Conservation (phyloP, 2,113 vertebrate species). For the Psettodes erumei region DNA sequence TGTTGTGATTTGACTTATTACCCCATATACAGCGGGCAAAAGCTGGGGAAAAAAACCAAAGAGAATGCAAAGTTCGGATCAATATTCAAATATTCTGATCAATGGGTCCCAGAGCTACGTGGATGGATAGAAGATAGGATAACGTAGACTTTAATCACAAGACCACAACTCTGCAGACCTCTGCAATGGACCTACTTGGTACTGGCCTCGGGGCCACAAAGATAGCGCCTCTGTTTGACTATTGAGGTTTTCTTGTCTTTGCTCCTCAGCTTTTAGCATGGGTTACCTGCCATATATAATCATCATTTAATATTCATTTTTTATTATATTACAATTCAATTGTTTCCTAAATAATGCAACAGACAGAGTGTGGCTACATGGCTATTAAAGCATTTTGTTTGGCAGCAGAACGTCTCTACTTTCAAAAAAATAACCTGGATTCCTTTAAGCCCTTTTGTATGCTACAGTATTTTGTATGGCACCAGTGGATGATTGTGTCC, state of each 20-base stretch:
- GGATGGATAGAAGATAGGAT: neutral
- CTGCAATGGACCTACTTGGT: neutral
- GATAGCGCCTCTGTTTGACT: neutral
- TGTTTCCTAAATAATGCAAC: neutral
- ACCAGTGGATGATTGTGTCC: neutral
- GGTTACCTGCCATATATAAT: neutral
- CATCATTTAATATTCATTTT: neutral
- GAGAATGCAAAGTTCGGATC: neutral
- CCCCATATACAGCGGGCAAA: neutral
- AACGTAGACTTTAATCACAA: neutral
- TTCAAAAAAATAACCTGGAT: neutral
- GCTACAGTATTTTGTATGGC: neutral
- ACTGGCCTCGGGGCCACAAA: neutral
- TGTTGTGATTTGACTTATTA: conserved; percentile 39
- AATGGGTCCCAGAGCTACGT: neutral
- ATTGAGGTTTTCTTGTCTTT: no score
- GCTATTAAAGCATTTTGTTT: neutral
- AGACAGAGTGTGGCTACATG: neutral
- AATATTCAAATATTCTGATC: neutral
- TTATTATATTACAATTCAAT: neutral
- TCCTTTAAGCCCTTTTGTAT: neutral
- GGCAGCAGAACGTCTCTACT: neutral
- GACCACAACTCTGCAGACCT: neutral
- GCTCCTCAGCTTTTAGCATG: neutral
- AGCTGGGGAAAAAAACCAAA: neutral